Percentiles rank a stretch among this genome's conserved stretches.
Evolutionary conservation across 2,113 vertebrate species (phyloP).

Genomic region (Daphoenositta chrysoptera): DNA sequence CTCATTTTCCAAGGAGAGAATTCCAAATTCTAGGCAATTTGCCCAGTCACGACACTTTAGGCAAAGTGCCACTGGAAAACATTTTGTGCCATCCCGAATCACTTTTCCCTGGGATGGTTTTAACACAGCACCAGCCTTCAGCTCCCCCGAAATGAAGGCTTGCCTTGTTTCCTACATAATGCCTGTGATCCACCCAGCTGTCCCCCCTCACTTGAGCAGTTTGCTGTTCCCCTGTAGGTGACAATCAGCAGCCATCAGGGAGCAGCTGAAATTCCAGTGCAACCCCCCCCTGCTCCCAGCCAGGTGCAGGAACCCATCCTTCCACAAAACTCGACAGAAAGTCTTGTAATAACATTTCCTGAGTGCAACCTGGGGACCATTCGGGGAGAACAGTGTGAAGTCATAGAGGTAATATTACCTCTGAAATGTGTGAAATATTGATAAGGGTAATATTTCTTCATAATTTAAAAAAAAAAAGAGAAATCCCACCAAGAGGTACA

Average conservation of each 20-base stretch:
- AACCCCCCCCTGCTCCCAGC: not conserved
- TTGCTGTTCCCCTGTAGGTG: not conserved
- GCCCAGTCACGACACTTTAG: not conserved
- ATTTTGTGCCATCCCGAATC: not conserved
- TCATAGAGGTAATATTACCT: conserved; percentile 46
- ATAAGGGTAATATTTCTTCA: conserved; percentile 51
- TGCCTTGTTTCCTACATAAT: not conserved
- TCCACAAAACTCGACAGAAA: conserved; percentile 64
- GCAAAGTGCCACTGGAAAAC: not conserved
- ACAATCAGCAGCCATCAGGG: not conserved
- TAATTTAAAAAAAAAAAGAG: not conserved
- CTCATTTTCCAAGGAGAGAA: not conserved
- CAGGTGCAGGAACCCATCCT: conserved; percentile 64
- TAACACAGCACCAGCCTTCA: not conserved
- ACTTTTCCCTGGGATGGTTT: not conserved
- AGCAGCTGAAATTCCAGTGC: conserved; percentile 46
- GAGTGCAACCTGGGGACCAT: conserved; percentile 64
- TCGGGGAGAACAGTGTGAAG: conserved; percentile 52
- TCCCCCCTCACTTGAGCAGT: not conserved
- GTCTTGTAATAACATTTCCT: conserved; percentile 72
- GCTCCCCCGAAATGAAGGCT: not conserved
- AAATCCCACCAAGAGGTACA: not conserved
- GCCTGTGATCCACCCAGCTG: not conserved
- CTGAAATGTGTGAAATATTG: conserved; percentile 69
- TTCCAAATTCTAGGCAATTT: not conserved